Evolutionary conservation across 2,797 vertebrate genomes (phyloP), one percentile per base, ranked within the genome.

Genomic region (Lepus townsendii): DNA sequence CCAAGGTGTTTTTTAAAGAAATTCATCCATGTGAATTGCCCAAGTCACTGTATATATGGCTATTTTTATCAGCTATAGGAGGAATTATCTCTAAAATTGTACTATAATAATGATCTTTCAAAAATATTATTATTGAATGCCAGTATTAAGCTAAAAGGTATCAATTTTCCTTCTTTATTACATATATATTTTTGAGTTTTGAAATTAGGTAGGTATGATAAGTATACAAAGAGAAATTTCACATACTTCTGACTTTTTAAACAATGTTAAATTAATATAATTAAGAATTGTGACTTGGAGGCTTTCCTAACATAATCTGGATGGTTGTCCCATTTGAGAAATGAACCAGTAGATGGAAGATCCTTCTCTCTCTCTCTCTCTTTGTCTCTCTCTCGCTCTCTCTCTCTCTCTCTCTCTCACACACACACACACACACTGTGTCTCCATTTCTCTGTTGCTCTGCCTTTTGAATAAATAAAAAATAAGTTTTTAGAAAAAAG

Each of bases 161-260:
- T 19, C 38, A 91, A 88, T 93, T 93, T 30, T 32, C 2, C 66
- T 32, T 9, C 3, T 85, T 12, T 93, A 60, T 11, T 47, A 78
- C 27, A 92, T 80, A 83, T 90, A 14, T 77, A 93, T 92, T 79
- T 95, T 47, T 62, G 10, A 0, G 92, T 97, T 35, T 52, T 95
- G 54, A 66, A 95, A 85, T 93, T 93, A 54, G 14, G 16, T 62
- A 47, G 71, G n/a, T 9, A 60, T 47, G 2, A 47, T 57, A 90
- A 82, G 2, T 83, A 65, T 80, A 5, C 90, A 65, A 72, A 90
- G 16, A 95, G 19, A 1, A 92, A 71, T 4, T 52, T 50, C 7
- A 65, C 5, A n/a, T 35, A 88, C 13, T 60, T 68, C 42, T 50
- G 69, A 83, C 71, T 89, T 30, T 54, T 72, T 38, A 0, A 75